Percentiles rank a stretch among this genome's conserved stretches.
These are phyloP conservation scores for Taeniopygia guttata DNA, from an alignment of 2,797 vertebrate species.

Conservation along the genomic window DNA sequence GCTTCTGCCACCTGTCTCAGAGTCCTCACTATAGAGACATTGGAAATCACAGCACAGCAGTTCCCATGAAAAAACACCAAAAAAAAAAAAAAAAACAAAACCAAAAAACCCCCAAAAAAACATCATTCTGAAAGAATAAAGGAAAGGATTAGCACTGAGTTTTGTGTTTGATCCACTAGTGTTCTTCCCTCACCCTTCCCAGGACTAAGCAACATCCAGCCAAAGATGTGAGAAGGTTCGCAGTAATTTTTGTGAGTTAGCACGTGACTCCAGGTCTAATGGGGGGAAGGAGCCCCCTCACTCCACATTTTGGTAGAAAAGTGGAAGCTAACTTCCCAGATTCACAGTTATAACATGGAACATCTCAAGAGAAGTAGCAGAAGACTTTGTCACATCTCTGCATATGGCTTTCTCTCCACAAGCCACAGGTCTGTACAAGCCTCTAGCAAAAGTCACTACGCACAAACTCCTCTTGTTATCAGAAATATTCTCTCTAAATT, in stretches of 20 bases:
- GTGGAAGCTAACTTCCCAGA: neutral
- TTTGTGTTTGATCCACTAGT: neutral
- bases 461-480: neutral
- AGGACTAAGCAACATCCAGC: neutral
- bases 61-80: neutral
- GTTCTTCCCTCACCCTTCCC: neutral
- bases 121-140: neutral
- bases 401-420: neutral
- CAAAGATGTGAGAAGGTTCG: neutral
- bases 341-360: neutral
- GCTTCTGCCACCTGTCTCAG: neutral
- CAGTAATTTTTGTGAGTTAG: neutral
- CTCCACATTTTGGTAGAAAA: neutral
- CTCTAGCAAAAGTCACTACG: accelerated
- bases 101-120: neutral
- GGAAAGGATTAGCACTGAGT: neutral
- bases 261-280: accelerated
- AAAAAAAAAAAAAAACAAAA: accelerated
- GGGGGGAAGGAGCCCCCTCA: neutral
- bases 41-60: neutral
- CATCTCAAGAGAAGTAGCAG: neutral
- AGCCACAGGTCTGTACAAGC: neutral
- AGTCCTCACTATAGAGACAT: neutral
- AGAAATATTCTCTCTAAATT: neutral
- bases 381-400: neutral